These are phyloP conservation scores for Clarias laeviceps DNA, from an alignment of 2,797 vertebrate species.

Conservation along the genomic window DNA sequence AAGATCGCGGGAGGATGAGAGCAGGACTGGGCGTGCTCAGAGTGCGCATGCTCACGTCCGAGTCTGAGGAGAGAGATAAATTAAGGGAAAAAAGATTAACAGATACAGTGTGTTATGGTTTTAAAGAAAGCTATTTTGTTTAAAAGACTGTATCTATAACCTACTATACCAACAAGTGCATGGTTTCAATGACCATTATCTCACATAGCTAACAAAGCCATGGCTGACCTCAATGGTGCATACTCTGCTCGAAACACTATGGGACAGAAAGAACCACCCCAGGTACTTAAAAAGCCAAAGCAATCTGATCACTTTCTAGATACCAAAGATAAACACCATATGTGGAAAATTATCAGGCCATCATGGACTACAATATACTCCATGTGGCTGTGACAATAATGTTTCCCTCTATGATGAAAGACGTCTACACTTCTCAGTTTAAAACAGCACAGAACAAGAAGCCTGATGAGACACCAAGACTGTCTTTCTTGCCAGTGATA, in stretches of 20 bases:
- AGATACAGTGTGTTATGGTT: background rate
- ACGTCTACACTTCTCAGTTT: background rate
- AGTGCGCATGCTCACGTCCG: constrained; percentile 87
- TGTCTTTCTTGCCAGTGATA: too few species aligned
- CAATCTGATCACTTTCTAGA: background rate
- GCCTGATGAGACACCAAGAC: background rate
- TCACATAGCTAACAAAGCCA: background rate
- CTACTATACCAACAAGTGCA: background rate
- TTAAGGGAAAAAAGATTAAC: background rate
- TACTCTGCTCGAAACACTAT: background rate
- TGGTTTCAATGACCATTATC: background rate
- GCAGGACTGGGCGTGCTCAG: constrained; percentile 87
- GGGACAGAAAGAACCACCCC: background rate
- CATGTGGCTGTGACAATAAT: background rate
- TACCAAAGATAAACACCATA: background rate
- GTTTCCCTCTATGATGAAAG: background rate
- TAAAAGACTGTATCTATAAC: background rate
- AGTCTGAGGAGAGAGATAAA: constrained; percentile 71
- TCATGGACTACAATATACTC: background rate
- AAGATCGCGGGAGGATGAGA: constrained; percentile 77
- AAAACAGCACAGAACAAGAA: background rate
- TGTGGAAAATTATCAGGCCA: background rate
- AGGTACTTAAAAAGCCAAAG: background rate
- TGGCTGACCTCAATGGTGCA: background rate
- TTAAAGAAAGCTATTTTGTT: background rate